These are phyloP conservation scores for Glaucidium brasilianum DNA, from an alignment of 2,113 vertebrate genomes.

Conservation along the genomic window DNA sequence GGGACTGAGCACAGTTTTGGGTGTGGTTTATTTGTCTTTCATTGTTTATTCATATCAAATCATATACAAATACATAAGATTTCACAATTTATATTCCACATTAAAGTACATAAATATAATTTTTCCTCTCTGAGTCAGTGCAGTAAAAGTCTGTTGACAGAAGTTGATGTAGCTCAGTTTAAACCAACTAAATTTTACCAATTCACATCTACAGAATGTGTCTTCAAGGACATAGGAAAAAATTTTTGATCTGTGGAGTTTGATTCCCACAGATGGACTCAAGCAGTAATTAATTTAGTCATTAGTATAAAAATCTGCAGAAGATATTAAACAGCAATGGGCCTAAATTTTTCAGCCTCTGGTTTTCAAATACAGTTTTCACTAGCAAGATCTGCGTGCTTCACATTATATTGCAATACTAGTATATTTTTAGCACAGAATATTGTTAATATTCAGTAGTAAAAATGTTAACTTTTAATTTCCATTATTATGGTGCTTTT, in stretches of 20 bases:
- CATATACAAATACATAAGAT: background rate
- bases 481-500: background rate
- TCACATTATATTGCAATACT: background rate
- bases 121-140: background rate
- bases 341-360: background rate
- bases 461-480: background rate
- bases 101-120: background rate
- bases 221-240: background rate
- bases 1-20: background rate
- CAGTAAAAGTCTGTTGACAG: background rate
- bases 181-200: background rate
- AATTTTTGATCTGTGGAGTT: background rate
- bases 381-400: background rate
- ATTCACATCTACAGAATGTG: background rate
- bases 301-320: background rate
- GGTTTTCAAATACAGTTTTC: background rate
- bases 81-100: background rate
- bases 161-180: background rate
- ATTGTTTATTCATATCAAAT: background rate
- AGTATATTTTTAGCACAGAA: background rate
- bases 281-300: background rate
- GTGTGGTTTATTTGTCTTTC: background rate
- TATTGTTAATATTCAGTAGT: background rate
- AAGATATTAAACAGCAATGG: background rate
- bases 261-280: background rate